Conservation (phyloP, 2,888 invertebrate genomes). For the Mantis religiosa region DNA sequence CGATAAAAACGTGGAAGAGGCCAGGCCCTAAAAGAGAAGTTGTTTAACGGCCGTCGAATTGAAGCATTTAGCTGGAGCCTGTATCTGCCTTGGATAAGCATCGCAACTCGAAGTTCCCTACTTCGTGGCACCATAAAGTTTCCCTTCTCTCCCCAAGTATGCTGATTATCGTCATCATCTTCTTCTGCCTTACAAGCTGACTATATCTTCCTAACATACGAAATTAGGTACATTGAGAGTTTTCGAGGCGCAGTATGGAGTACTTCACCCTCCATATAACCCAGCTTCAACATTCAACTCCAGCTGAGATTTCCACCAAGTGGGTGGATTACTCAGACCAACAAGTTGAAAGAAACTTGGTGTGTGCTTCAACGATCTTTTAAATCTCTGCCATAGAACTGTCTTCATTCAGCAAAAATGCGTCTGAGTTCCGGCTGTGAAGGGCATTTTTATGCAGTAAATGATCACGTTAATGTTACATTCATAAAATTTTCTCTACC, state of each 20-base stretch:
- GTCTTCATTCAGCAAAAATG: no score
- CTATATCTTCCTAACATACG: neutral
- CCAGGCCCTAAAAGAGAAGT: neutral
- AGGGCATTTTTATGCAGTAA: no score
- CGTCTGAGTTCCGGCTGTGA: no score
- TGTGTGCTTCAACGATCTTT: neutral
- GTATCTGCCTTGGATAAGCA: neutral
- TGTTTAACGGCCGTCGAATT: neutral
- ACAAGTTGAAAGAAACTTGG: neutral
- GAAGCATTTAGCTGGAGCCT: neutral
- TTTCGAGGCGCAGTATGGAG: neutral
- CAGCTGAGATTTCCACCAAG: neutral
- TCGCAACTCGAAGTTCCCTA: neutral
- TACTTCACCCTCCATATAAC: neutral
- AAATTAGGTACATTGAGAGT: neutral
- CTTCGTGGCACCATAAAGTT: neutral
- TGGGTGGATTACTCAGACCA: neutral
- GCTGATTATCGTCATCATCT: neutral
- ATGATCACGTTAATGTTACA: no score
- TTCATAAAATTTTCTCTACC: no score
- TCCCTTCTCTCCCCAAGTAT: neutral
- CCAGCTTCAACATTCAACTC: neutral
- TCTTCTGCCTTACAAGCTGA: neutral
- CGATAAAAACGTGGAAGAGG: neutral
- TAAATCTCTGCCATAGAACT: no score